phyloP scores from a whole-genome alignment of 1,140 invertebrate genomes.

The Mya arenaria region DNA sequence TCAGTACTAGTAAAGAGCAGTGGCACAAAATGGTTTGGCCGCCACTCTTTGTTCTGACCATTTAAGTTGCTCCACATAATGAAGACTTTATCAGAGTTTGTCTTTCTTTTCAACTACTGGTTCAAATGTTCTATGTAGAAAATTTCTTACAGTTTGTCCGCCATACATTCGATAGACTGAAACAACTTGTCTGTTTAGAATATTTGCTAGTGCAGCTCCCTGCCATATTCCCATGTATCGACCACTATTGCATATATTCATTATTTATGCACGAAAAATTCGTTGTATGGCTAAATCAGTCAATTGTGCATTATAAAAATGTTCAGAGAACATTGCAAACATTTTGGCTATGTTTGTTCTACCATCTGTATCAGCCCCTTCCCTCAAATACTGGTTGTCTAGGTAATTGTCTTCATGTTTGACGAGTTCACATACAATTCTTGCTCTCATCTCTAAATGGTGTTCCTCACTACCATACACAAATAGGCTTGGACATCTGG shows the following conservation, averaged over 20 bases:
- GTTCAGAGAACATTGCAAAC: background rate
- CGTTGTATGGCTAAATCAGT: background rate
- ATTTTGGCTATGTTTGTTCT: background rate
- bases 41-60: too few species aligned
- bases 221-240: constrained; percentile 26
- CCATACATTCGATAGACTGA: constrained; percentile 24
- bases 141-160: background rate
- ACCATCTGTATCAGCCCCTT: too few species aligned
- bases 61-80: constrained; percentile 20
- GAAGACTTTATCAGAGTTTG: background rate
- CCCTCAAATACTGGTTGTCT: too few species aligned
- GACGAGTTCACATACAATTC: constrained; percentile 10
- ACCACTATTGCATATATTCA: background rate
- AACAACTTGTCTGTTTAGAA: constrained; percentile 1
- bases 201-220: background rate
- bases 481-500: background rate
- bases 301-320: background rate
- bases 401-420: constrained; percentile 16
- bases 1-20: too few species aligned
- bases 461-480: constrained; percentile 13
- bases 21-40: background rate
- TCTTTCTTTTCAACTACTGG: background rate
- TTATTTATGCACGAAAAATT: background rate
- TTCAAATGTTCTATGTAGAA: background rate
- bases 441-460: constrained; percentile 13